Evolutionary conservation across 2,888 invertebrate species (phyloP).

Genomic region (Drosophila planitibia): DNA sequence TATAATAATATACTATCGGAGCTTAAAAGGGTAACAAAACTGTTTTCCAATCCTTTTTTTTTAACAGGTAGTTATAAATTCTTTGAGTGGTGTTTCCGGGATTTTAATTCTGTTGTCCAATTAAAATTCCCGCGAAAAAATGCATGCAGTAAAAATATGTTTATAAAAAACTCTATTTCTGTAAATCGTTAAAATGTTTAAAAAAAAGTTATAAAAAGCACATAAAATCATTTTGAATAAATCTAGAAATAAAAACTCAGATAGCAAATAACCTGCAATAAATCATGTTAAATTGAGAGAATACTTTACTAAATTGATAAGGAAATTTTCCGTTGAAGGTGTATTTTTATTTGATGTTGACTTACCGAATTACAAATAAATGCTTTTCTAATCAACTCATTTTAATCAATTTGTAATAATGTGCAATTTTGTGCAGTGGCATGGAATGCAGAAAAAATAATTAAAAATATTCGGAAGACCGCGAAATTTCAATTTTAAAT

Average conservation of each 20-base stretch:
- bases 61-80: conserved; percentile 1
- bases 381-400: not conserved
- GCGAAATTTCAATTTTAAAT: conserved; percentile 22
- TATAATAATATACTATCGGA: not conserved
- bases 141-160: not conserved
- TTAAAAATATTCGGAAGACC: not conserved
- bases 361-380: not conserved
- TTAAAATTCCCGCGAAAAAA: conserved; percentile 3
- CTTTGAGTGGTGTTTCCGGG: no score
- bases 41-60: not conserved
- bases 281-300: not conserved
- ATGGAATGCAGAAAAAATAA: not conserved
- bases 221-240: not conserved
- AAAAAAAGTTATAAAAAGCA: conserved; percentile 11
- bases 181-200: conserved; percentile 16
- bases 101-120: conserved; percentile 12
- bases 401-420: not conserved
- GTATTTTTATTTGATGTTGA: not conserved
- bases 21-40: not conserved
- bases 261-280: not conserved
- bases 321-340: not conserved
- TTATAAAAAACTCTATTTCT: not conserved
- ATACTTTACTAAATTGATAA: not conserved
- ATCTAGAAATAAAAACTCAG: not conserved
- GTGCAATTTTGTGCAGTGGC: not conserved